Percentiles rank a stretch among this genome's conserved stretches.
Conservation (phyloP, 2,113 vertebrate genomes). For the Anthoscopus minutus region DNA sequence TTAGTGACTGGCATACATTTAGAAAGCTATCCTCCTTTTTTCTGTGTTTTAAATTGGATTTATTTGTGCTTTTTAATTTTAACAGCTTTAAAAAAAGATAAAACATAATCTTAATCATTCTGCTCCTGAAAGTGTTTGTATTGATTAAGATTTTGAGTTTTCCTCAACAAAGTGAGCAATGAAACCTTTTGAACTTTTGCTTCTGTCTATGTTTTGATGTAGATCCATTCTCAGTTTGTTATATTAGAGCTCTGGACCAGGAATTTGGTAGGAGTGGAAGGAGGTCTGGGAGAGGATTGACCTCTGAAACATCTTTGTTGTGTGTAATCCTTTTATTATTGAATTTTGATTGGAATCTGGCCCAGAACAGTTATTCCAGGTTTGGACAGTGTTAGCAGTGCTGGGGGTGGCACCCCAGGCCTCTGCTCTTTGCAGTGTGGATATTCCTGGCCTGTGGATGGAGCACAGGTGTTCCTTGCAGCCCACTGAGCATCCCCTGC, state of each 20-base stretch:
- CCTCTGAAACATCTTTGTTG: neutral
- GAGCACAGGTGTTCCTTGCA: too few relatives aligned
- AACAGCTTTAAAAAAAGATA: neutral
- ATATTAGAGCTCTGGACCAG: neutral
- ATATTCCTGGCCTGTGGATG: neutral
- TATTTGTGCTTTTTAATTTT: neutral
- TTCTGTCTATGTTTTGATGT: neutral
- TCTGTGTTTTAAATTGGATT: neutral
- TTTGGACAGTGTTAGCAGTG: neutral
- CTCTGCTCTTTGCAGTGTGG: neutral
- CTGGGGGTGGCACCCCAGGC: neutral
- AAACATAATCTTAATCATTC: neutral
- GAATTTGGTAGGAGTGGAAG: constrained; percentile 19
- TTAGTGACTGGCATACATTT: neutral
- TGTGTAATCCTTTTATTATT: constrained; percentile 36
- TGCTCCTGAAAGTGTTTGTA: neutral
- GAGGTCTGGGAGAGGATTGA: constrained; percentile 47
- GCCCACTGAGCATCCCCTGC: too few relatives aligned
- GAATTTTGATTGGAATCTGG: neutral
- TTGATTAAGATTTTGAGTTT: neutral
- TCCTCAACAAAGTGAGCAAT: neutral
- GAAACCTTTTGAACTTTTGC: constrained; percentile 18
- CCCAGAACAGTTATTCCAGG: neutral
- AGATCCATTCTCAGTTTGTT: neutral
- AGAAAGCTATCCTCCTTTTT: neutral